Evolutionary conservation across 2,888 invertebrate species (phyloP), one percentile per base, ranked within the genome.

Genomic region (Craniophora ligustri): DNA sequence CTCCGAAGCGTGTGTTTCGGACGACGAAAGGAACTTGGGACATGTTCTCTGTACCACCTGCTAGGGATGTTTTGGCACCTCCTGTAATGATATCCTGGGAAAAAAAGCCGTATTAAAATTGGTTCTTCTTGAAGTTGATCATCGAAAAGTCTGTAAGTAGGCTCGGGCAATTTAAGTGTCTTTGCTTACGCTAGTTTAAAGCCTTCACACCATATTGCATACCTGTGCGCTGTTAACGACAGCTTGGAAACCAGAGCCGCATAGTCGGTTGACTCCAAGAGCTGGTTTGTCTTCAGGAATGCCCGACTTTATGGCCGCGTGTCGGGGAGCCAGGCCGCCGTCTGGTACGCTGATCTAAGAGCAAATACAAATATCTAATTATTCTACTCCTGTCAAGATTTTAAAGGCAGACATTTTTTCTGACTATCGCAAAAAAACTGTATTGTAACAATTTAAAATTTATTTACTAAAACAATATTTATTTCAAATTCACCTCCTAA

Each of bases 191-290:
- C 3, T 2, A 26, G n/a, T n/a, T 3, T 3, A 4, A 26, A n/a
- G n/a, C n/a, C 5, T n/a, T 4, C 3, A 23, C 21, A 8, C 8
- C 5, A 1, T n/a, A 4, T 26, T 23, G 3, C 0, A 31, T 73
- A 97, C 97, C 94, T 98, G 98, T 18, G 97, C 96, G 53, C 97
- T 98, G 87, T 96, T 98, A 4, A 99, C 95, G 58, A 99, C 94
- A 0, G 99, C 95, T 85, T 99, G 99, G 88, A 99, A 99, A 2
- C 99, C 99, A 35, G 99, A 98, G 11, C 99, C 99, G 88, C 99
- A 99, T 10, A 99, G 94, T 64, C 99, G 94, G 91, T 99, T 99
- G 5, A 99, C 95, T 11, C 96, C 96, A 1, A 98, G 92, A 1
- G 98, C 98, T 6, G 99, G 98, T 49, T 94, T 96, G 36, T 97